These are phyloP conservation scores for Brachypodius melanocephalos DNA, from an alignment of 2,113 vertebrate species.

Conservation along the genomic window DNA sequence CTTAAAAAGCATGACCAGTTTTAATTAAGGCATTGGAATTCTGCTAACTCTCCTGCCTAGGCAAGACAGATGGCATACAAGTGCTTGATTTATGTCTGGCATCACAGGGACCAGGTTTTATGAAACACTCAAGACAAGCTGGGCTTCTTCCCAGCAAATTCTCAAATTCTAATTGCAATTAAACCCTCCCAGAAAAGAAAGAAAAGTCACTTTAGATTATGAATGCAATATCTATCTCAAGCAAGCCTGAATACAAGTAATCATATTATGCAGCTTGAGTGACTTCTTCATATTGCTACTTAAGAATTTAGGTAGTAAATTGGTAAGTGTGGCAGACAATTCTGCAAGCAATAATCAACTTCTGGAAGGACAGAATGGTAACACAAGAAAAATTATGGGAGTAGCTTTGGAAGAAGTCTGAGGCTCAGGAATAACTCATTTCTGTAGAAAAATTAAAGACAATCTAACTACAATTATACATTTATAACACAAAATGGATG, in stretches of 20 bases:
- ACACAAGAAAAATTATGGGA: not conserved
- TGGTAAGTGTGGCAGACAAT: not conserved
- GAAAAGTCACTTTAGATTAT: not conserved
- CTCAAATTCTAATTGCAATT: not conserved
- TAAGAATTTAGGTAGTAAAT: not conserved
- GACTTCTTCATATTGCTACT: not conserved
- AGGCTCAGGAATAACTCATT: not conserved
- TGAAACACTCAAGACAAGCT: not conserved
- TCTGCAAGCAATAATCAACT: not conserved
- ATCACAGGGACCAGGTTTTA: not conserved
- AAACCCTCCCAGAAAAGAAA: not conserved
- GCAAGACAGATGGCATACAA: not conserved
- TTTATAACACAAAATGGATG: not conserved
- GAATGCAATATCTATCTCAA: not conserved
- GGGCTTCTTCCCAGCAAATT: not conserved
- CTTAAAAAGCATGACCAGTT: not conserved
- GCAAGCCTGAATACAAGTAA: not conserved
- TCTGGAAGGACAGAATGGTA: not conserved
- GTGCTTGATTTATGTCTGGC: not conserved
- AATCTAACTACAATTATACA: not conserved
- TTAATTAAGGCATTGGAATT: not conserved
- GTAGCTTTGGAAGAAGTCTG: not conserved
- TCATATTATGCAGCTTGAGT: not conserved
- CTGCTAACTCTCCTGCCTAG: not conserved
- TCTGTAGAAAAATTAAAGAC: not conserved